Conservation (phyloP, 2,888 invertebrate species). For the Eristalis arbustorum region DNA sequence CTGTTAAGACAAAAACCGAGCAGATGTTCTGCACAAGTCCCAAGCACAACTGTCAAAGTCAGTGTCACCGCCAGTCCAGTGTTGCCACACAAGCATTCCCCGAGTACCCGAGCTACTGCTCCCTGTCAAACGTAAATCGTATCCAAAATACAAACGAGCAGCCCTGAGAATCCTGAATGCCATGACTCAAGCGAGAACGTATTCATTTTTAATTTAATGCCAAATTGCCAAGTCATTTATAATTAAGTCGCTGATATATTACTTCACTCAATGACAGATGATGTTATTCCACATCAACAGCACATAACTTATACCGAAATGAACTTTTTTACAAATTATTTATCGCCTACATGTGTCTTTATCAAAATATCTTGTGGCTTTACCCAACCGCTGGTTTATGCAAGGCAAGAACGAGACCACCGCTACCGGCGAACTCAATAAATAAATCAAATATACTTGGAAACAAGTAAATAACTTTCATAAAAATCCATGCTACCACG, state of each 20-base stretch:
- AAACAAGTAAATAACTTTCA: constrained; percentile 46
- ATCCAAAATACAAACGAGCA: neutral
- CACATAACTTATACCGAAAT: constrained; percentile 29
- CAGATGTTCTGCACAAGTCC: neutral
- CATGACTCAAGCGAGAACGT: neutral
- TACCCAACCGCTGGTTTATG: constrained; percentile 1
- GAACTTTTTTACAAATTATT: constrained; percentile 37
- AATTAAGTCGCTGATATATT: constrained; percentile 37
- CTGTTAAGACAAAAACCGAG: neutral
- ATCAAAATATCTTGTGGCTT: constrained; percentile 43
- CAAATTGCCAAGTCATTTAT: constrained; percentile 31
- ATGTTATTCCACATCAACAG: constrained; percentile 43
- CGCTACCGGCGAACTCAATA: constrained; percentile 35
- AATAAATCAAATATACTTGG: constrained; percentile 58
- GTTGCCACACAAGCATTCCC: neutral
- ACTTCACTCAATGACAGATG: constrained; percentile 48
- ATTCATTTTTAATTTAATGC: neutral
- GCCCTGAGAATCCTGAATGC: neutral
- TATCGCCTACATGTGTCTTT: constrained; percentile 42
- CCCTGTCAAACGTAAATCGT: neutral
- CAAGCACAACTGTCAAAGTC: neutral
- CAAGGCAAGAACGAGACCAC: constrained; percentile 12
- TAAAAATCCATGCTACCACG: constrained; percentile 22
- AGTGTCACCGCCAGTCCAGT: neutral
- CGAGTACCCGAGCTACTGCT: neutral